Base-by-base conservation (phyloP, 2,888 invertebrate genomes). In the Alitta virens region DNA sequence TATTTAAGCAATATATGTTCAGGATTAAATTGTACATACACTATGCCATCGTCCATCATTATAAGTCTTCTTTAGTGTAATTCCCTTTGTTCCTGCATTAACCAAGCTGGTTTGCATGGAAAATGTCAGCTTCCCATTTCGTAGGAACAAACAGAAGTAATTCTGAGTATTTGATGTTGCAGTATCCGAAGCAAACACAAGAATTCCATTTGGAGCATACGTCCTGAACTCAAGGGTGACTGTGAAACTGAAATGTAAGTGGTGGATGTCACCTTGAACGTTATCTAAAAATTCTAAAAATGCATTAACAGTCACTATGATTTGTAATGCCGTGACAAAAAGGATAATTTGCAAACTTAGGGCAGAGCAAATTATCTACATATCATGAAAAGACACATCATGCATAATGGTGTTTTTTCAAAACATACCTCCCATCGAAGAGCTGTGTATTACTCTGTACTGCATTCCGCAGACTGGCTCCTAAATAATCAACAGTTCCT, bases 1-100 rank as follows among this genome's bases (percentile, higher is more conserved):
- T 16, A 14, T 14, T 40, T 12, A 40, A 40, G 16, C 42, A 12
- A 40, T 40, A 40, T 40, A 40, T 40, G 16, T 16, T 40, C 42
- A 12, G 42, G 42, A 16, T 14, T 16, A 40, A 40, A 40, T 16
- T 14, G 16, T 40, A 23, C 62, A 51, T 59, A 72, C 72, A 65
- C 64, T 60, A 24, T 63, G 62, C 72, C 72, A 72, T n/a, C 63
- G 18, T 9, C 71, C 72, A 16, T 66, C 66, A 42, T 71, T 66
- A 51, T 71, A 71, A 12, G 33, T 65, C 16, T 62, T 62, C 23
- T 43, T 60, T 24, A 66, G 64, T 21, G 18, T 42, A 21, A 68
- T 55, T 24, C 50, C 27, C 54, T 60, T 64, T 2, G 63, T 53
- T 9, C 43, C 38, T 1, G 50, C 24, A 12, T 33, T 12, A 1